Percentiles rank a stretch among this genome's conserved stretches.
Conservation (phyloP, 1,140 invertebrate species). For the Drosophila erecta region DNA sequence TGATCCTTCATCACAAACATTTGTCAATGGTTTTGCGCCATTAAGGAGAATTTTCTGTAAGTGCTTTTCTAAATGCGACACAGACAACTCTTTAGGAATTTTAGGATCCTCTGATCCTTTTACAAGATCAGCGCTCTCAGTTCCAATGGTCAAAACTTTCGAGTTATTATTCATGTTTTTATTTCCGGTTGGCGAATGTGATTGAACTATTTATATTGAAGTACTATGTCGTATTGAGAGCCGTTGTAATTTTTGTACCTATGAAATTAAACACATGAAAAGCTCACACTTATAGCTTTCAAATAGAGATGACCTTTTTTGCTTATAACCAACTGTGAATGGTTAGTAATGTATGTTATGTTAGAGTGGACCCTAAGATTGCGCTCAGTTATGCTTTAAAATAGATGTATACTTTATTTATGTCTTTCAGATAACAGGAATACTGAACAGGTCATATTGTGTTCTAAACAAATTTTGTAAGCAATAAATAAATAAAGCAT, state of each 20-base stretch:
- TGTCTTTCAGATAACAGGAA: too few relatives aligned
- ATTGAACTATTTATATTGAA: too few relatives aligned
- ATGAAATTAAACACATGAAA: background rate
- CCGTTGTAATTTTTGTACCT: background rate
- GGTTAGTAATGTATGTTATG: background rate
- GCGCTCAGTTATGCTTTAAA: too few relatives aligned
- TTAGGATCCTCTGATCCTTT: background rate
- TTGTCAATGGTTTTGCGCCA: background rate
- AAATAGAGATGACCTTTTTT: slow-evolving; percentile 5
- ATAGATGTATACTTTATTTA: too few relatives aligned
- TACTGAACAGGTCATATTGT: too few relatives aligned
- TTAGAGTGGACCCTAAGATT: background rate
- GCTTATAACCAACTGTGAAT: background rate
- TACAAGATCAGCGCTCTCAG: background rate
- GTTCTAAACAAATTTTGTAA: too few relatives aligned
- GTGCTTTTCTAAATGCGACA: background rate
- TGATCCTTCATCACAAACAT: too few relatives aligned
- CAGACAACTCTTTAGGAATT: background rate
- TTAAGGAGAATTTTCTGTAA: slow-evolving; percentile 15
- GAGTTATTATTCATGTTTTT: slow-evolving; percentile 4
- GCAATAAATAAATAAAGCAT: too few relatives aligned
- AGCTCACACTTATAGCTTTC: slow-evolving; percentile 5
- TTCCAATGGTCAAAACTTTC: slow-evolving; percentile 8
- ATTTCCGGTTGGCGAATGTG: background rate
- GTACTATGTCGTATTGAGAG: background rate